phyloP scores from a whole-genome alignment of 1,140 invertebrate genomes.

The Whitmania pigra region DNA sequence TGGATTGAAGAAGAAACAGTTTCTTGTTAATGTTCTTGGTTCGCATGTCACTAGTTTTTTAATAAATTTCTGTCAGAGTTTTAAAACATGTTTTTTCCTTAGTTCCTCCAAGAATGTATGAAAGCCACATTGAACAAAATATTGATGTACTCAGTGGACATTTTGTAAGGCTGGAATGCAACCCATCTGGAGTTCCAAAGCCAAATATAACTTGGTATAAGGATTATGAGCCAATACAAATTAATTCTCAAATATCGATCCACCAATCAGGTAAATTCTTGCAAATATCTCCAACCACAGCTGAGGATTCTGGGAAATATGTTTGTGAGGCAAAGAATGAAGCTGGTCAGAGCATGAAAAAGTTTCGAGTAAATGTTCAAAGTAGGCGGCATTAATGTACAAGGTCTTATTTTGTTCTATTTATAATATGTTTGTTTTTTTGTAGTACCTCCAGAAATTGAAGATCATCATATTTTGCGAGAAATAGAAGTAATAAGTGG shows the following conservation, averaged over 20 bases:
- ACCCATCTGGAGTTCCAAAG: slow-evolving; percentile 34
- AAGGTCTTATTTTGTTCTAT: not conserved
- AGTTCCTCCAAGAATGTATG: slow-evolving; percentile 16
- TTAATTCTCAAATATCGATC: not conserved
- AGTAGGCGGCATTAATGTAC: not conserved
- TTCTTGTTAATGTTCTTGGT: slow-evolving; percentile 31
- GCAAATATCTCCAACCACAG: slow-evolving; percentile 27
- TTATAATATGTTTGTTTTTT: not conserved
- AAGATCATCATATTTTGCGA: not conserved
- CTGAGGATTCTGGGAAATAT: slow-evolving; percentile 33
- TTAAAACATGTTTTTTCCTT: not conserved
- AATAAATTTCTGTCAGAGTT: not conserved
- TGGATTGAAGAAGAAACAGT: slow-evolving; percentile 30
- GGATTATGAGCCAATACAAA: slow-evolving; percentile 28
- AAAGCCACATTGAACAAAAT: not conserved
- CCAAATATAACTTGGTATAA: slow-evolving; percentile 39
- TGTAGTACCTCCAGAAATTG: slow-evolving; percentile 4
- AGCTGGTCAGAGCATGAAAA: slow-evolving; percentile 30
- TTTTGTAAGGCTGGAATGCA: slow-evolving; percentile 29
- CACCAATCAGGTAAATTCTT: slow-evolving; percentile 19
- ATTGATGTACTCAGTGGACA: too few relatives aligned
- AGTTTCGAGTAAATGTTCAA: too few relatives aligned
- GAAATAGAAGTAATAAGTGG: slow-evolving; percentile 17
- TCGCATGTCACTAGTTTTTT: not conserved
- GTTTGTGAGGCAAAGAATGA: slow-evolving; percentile 37